These are phyloP conservation scores for Microhierax caerulescens DNA, from an alignment of 2,797 vertebrate genomes.

Conservation along the genomic window DNA sequence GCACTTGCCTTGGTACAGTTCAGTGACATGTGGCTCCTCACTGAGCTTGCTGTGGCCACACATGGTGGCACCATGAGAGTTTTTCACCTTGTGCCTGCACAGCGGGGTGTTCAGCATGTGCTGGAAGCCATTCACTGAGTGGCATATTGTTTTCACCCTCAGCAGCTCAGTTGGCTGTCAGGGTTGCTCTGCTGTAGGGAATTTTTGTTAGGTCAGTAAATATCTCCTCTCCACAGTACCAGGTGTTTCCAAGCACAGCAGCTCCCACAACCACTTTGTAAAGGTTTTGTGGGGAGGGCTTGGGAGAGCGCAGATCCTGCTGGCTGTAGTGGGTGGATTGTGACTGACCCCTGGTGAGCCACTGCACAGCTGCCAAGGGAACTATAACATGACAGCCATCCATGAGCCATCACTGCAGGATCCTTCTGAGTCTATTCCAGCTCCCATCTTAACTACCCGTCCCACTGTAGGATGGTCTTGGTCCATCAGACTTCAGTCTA, in stretches of 20 bases:
- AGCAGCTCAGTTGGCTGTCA: neutral
- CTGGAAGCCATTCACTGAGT: neutral
- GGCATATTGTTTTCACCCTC: neutral
- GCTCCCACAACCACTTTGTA: neutral
- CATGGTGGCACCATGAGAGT: neutral
- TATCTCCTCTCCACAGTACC: neutral
- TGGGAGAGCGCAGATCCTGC: neutral
- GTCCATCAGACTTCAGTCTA: neutral
- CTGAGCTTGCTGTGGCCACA: neutral
- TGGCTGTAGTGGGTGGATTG: neutral
- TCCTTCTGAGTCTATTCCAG: neutral
- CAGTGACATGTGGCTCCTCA: rapidly evolving
- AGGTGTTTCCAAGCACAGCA: neutral
- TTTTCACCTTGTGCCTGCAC: neutral
- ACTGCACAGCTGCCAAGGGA: neutral
- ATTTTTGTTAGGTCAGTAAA: neutral
- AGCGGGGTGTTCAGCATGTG: rapidly evolving
- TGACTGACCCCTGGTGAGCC: neutral
- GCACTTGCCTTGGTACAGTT: neutral
- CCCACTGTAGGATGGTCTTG: neutral
- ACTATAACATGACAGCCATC: neutral
- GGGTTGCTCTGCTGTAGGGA: neutral
- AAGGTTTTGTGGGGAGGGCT: neutral
- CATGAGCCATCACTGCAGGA: neutral
- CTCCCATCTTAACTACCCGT: neutral